These are phyloP conservation scores for Clarias laeviceps DNA, from an alignment of 2,797 vertebrate genomes.

Conservation along the genomic window DNA sequence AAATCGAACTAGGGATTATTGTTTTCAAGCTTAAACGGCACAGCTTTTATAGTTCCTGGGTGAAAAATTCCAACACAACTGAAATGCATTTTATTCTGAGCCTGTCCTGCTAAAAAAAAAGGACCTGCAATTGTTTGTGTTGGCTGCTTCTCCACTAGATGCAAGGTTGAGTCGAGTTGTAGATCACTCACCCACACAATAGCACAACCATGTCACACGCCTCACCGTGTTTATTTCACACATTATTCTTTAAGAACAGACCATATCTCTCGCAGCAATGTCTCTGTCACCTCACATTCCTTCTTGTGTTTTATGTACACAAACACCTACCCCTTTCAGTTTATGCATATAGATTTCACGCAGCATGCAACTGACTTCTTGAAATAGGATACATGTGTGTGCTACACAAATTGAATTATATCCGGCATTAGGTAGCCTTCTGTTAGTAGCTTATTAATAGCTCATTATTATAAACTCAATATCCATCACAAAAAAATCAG, in stretches of 20 bases:
- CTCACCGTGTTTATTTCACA: constrained; percentile 39
- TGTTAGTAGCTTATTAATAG: background rate
- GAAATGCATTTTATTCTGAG: constrained; percentile 19
- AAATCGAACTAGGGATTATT: constrained; percentile 9
- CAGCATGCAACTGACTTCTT: constrained; percentile 8
- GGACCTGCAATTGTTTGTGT: constrained; percentile 32
- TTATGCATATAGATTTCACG: constrained; percentile 1
- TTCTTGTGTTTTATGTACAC: constrained; percentile 25
- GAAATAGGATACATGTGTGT: constrained; percentile 6
- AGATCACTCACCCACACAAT: constrained; percentile 42
- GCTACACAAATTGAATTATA: constrained; percentile 14
- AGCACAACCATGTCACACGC: constrained; percentile 31
- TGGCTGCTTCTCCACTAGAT: constrained; percentile 24
- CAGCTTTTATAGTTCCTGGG: background rate
- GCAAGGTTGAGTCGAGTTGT: constrained; percentile 27
- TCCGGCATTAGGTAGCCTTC: background rate
- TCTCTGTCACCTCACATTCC: constrained; percentile 7
- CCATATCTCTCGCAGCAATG: background rate
- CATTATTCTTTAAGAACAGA: constrained; percentile 44
- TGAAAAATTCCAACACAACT: constrained; percentile 16
- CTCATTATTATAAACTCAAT: constrained; percentile 18
- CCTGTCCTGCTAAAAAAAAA: constrained; percentile 3
- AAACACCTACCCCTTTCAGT: constrained; percentile 8
- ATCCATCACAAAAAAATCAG: constrained; percentile 34
- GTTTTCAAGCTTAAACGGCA: background rate